Evolutionary conservation across 1,140 invertebrate species (phyloP), one percentile per base, ranked within the genome.

Genomic region (Drosophila pallidifrons): DNA sequence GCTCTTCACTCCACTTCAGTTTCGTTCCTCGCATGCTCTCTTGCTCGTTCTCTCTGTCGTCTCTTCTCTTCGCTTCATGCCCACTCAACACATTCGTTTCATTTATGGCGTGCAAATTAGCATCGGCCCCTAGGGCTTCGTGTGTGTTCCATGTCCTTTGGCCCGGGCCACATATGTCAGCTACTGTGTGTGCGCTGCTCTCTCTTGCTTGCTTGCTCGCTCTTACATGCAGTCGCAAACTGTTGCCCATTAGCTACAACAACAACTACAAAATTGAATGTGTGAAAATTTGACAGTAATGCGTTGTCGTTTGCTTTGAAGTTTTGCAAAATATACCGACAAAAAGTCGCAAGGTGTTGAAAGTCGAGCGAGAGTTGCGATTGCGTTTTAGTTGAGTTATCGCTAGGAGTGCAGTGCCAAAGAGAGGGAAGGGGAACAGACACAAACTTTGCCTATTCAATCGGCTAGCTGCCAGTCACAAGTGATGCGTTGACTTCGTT

Each of bases 101-200:
- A 90, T 89, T 89, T 90, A 89, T 90, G 86, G 86, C 78, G 77
- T 90, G 85, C 86, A 89, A 89, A 89, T 89, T 90, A 89, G 86
- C 85, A 89, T 81, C 77, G 60, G 77, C 83, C 80, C 61, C 63
- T 61, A 73, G 79, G 77, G 67, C 85, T 69, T 89, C 85, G 80
- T 88, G 83, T 89, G 85, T 88, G 83, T 87, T 13, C 83, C 80
- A 16, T 58, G 16, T 74, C 72, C 72, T 75, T 85, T 85, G 67
- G 60, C 65, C 46, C 66, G 32, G 59, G 73, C 70, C 65, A 72
- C 77, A 74, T 68, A 68, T 61, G 35, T 41, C 64, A 54, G 74
- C 68, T 72, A 76, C 67, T 72, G 74, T 76, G 10, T 52, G 35
- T 32, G 49, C 13, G 49, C 30, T 32, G 11, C 63, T 13, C 15